Evolutionary conservation across 2,113 vertebrate genomes (phyloP).

Genomic region (Chaetura pelagica): DNA sequence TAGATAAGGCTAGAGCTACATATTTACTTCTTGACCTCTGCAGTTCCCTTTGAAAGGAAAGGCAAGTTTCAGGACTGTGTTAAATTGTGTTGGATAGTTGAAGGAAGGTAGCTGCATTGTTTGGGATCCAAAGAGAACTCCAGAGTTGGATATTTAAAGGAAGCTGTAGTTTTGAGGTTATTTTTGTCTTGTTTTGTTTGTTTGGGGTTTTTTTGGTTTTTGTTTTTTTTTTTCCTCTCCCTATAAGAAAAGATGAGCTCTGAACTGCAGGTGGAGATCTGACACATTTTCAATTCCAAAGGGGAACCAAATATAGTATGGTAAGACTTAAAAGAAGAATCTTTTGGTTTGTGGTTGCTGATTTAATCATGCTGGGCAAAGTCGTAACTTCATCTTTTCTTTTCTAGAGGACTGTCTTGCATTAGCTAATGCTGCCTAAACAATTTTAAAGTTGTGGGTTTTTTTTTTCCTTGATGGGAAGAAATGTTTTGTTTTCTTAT

Average conservation of each 20-base stretch:
- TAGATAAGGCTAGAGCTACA: background rate
- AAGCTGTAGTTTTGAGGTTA: background rate
- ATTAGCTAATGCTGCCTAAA: background rate
- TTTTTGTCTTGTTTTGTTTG: background rate
- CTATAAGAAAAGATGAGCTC: background rate
- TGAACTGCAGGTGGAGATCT: background rate
- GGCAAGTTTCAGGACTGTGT: background rate
- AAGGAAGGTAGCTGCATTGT: background rate
- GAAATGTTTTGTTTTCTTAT: background rate
- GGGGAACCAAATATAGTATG: constrained; percentile 8
- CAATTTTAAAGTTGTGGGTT: background rate
- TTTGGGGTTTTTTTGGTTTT: background rate
- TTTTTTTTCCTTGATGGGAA: background rate
- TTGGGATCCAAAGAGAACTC: background rate
- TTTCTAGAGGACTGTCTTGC: background rate
- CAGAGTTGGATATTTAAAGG: background rate
- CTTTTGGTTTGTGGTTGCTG: background rate
- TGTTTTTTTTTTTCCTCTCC: background rate
- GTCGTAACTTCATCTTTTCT: background rate
- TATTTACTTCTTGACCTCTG: background rate
- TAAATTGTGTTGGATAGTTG: background rate
- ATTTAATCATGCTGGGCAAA: background rate
- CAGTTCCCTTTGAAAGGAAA: background rate
- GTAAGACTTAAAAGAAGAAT: constrained; percentile 32
- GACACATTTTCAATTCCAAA: background rate